Evolutionary conservation across 1,140 invertebrate species (phyloP).

Genomic region (Drosophila sp.): DNA sequence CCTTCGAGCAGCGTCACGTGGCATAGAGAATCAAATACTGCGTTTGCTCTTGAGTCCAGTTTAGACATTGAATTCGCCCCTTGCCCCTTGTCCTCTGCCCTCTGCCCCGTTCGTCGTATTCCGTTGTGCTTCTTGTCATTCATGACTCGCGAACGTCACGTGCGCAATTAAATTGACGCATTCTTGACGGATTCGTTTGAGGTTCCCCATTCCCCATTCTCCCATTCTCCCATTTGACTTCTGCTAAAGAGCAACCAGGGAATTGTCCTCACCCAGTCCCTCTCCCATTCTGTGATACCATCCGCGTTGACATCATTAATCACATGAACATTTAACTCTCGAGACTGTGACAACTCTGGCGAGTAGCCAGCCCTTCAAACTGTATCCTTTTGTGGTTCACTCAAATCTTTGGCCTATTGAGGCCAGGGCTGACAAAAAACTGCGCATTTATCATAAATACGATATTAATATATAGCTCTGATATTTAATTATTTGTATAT

Average conservation of each 20-base stretch:
- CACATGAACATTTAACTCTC: slow-evolving; percentile 45
- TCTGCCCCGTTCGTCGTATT: background rate
- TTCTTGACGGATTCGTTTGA: slow-evolving; percentile 67
- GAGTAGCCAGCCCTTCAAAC: slow-evolving; percentile 9
- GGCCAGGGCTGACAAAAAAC: background rate
- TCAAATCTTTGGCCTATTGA: background rate
- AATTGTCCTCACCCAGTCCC: slow-evolving; percentile 38
- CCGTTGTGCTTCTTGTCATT: slow-evolving; percentile 26
- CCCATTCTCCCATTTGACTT: slow-evolving; percentile 30
- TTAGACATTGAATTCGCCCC: background rate
- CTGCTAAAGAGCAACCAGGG: slow-evolving; percentile 60
- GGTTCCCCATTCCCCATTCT: slow-evolving; percentile 4
- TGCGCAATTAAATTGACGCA: slow-evolving; percentile 80
- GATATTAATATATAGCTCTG: too few relatives aligned
- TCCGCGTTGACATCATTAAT: slow-evolving; percentile 58
- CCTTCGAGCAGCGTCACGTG: slow-evolving; percentile 58
- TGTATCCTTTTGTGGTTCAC: slow-evolving; percentile 26
- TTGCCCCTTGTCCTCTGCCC: background rate
- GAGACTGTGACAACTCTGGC: slow-evolving; percentile 12
- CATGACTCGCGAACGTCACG: slow-evolving; percentile 67
- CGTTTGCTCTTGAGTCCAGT: slow-evolving; percentile 10
- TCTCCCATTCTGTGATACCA: background rate
- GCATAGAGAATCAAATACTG: slow-evolving; percentile 17
- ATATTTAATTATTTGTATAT: too few relatives aligned
- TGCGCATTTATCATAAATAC: background rate